Conservation (phyloP, 1,140 invertebrate genomes). For the Drosophila pseudoananassae region DNA sequence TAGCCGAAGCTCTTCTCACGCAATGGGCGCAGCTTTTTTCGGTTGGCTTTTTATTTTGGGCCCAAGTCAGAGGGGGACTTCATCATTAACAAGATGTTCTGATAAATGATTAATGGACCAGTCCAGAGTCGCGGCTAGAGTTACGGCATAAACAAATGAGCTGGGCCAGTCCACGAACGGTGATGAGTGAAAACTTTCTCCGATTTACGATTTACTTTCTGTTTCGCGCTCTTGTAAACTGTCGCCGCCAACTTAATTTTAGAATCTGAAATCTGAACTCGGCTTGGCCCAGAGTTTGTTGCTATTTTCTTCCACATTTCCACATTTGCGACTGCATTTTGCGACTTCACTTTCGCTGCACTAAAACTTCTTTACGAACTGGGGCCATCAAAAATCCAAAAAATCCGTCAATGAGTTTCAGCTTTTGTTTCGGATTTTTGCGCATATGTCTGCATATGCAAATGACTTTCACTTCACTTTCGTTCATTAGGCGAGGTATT, state of each 20-base stretch:
- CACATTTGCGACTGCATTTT: conserved; percentile 47
- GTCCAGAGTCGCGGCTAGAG: conserved; percentile 25
- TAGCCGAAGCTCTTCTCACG: conserved; percentile 36
- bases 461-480: conserved; percentile 81
- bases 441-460: conserved; percentile 53
- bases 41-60: conserved; percentile 2
- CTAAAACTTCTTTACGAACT: conserved; percentile 45
- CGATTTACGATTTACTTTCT: conserved; percentile 79
- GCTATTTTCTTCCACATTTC: conserved; percentile 26
- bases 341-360: conserved; percentile 67
- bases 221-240: conserved; percentile 65
- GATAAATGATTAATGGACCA: conserved; percentile 73
- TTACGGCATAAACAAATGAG: conserved; percentile 74
- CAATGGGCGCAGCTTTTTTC: conserved; percentile 33
- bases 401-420: conserved; percentile 10
- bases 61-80: conserved; percentile 4
- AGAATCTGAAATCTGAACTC: conserved; percentile 52
- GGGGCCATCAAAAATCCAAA: conserved; percentile 51
- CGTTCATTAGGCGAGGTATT: conserved; percentile 64
- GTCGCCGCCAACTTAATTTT: conserved; percentile 36
- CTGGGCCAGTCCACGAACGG: conserved; percentile 6
- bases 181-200: conserved; percentile 60
- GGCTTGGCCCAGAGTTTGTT: conserved; percentile 16
- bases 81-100: conserved; percentile 70
- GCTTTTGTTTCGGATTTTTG: conserved; percentile 10